These are phyloP conservation scores for Nyctereutes procyonoides DNA, from an alignment of 2,113 vertebrate species.

Conservation along the genomic window DNA sequence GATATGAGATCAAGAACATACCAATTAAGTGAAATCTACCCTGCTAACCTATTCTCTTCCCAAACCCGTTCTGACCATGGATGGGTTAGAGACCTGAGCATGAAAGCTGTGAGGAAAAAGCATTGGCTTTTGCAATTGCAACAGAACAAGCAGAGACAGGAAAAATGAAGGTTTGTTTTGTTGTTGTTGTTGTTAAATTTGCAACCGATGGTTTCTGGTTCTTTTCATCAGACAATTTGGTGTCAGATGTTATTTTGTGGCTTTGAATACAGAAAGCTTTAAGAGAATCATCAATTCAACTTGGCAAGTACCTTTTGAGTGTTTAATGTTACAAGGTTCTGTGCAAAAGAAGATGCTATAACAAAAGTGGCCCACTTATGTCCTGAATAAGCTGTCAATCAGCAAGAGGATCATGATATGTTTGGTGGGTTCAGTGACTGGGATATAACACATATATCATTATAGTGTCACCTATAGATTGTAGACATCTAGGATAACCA, in stretches of 20 bases:
- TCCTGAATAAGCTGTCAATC: slow-evolving; percentile 42
- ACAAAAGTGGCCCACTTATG: background rate
- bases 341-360: background rate
- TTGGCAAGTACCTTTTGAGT: slow-evolving; percentile 18
- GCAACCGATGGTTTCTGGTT: background rate
- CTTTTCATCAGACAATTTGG: slow-evolving; percentile 6
- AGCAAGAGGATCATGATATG: slow-evolving; percentile 50
- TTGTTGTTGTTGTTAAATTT: background rate
- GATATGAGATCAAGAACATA: background rate
- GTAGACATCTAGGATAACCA: slow-evolving; percentile 68
- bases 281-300: slow-evolving; percentile 33
- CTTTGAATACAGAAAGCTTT: slow-evolving; percentile 44
- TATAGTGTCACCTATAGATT: slow-evolving; percentile 64
- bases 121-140: background rate
- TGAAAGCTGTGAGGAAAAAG: background rate
- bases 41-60: background rate
- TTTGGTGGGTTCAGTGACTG: slow-evolving; percentile 56
- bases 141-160: background rate
- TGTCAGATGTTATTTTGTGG: background rate
- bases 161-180: background rate
- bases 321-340: background rate
- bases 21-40: background rate
- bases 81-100: background rate
- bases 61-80: background rate
- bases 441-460: slow-evolving; percentile 39